phyloP scores from a whole-genome alignment of 1,140 invertebrate genomes.

The Carcinoscorpius rotundicauda region DNA sequence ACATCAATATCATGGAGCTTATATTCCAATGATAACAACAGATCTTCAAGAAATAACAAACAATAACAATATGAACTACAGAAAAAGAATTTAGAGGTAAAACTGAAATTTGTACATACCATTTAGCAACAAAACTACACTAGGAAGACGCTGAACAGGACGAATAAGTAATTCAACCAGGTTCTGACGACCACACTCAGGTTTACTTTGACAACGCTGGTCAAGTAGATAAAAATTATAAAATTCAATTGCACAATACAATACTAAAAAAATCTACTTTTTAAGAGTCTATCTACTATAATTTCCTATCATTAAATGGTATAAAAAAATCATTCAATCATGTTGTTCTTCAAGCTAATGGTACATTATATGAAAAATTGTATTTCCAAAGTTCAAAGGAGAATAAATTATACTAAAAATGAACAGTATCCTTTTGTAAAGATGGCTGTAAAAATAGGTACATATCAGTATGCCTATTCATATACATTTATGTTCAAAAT shows the following conservation, averaged over 20 bases:
- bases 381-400: neutral
- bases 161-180: constrained; percentile 89
- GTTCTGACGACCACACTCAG: constrained; percentile 89
- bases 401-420: too few relatives aligned
- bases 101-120: constrained; percentile 43
- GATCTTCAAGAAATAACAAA: neutral
- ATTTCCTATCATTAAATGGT: neutral
- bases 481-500: too few relatives aligned
- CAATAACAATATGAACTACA: neutral
- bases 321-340: neutral
- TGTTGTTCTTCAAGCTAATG: too few relatives aligned
- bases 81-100: constrained; percentile 1
- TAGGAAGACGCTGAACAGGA: constrained; percentile 90
- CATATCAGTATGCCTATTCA: too few relatives aligned
- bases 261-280: neutral
- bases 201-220: constrained; percentile 39
- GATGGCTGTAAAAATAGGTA: too few relatives aligned
- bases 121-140: constrained; percentile 82
- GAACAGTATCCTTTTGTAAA: too few relatives aligned
- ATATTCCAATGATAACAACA: too few relatives aligned
- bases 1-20: too few relatives aligned
- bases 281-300: too few relatives aligned
- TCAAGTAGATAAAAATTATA: neutral
- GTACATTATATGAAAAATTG: too few relatives aligned
- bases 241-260: neutral